Conservation (phyloP, 2,888 invertebrate species). For the Eupithecia pulchellata region DNA sequence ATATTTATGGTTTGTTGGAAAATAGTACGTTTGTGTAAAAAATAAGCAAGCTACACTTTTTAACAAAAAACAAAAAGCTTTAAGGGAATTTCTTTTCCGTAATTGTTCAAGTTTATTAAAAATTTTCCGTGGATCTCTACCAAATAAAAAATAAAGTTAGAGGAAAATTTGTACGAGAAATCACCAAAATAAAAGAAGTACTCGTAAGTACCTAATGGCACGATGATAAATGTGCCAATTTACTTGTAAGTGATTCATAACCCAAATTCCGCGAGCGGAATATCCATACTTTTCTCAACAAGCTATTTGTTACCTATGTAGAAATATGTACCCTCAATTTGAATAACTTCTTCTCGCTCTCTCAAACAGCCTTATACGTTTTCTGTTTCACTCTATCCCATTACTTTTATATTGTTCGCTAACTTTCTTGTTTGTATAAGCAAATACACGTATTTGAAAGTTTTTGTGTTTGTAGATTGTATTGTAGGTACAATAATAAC, state of each 20-base stretch:
- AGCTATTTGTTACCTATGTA: constrained; percentile 85
- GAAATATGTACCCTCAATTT: constrained; percentile 86
- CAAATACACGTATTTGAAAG: constrained; percentile 85
- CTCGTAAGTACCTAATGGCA: constrained; percentile 17
- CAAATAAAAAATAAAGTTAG: constrained; percentile 1
- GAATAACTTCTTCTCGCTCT: constrained; percentile 77
- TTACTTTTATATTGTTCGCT: constrained; percentile 86
- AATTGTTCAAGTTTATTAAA: background rate
- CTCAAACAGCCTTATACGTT: constrained; percentile 51
- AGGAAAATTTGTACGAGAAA: constrained; percentile 1
- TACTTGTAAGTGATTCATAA: constrained; percentile 41
- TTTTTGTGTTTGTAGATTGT: constrained; percentile 84
- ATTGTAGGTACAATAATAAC: constrained; percentile 71
- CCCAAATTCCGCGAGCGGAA: constrained; percentile 54
- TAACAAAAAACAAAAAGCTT: background rate
- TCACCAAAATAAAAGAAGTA: constrained; percentile 22
- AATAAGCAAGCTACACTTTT: background rate
- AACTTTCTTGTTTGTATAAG: constrained; percentile 86
- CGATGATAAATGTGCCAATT: constrained; percentile 38
- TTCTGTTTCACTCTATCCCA: constrained; percentile 77
- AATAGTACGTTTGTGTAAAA: background rate
- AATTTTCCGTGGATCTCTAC: background rate
- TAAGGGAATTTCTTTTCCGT: background rate
- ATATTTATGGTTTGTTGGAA: background rate
- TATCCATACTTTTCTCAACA: constrained; percentile 79